A percentile compares a stretch with the other conserved stretches of the same genome.
phyloP scores from a whole-genome alignment of 2,888 invertebrate species.

The Troides helena region DNA sequence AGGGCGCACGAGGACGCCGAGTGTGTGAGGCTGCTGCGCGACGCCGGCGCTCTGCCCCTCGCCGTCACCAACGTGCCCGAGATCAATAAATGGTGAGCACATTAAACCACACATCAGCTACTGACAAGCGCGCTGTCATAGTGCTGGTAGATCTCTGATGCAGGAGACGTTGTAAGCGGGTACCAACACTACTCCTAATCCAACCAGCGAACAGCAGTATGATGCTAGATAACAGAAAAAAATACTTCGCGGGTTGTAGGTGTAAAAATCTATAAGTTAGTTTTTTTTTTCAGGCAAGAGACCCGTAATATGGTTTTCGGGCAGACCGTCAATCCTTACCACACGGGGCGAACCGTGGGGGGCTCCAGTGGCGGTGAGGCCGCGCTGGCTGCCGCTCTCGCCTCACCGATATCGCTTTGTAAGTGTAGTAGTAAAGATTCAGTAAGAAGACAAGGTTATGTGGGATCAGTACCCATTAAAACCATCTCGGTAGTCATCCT shows the following conservation, averaged over 20 bases:
- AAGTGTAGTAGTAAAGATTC: slow-evolving; percentile 35
- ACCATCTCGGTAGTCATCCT: too few relatives aligned
- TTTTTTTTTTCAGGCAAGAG: slow-evolving; percentile 81
- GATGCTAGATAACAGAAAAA: too few relatives aligned
- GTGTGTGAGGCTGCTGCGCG: slow-evolving; percentile 84
- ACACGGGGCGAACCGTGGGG: slow-evolving; percentile 90
- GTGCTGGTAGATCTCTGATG: too few relatives aligned
- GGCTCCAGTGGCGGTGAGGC: slow-evolving; percentile 96
- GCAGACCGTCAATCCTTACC: slow-evolving; percentile 94
- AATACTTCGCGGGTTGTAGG: too few relatives aligned
- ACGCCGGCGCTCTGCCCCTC: slow-evolving; percentile 92
- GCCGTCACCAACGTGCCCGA: slow-evolving; percentile 97
- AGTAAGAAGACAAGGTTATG: too few relatives aligned
- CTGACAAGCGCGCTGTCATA: too few relatives aligned
- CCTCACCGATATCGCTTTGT: slow-evolving; percentile 91
- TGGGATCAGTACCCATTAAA: too few relatives aligned
- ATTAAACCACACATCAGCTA: not conserved
- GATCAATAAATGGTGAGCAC: slow-evolving; percentile 89
- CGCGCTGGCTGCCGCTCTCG: slow-evolving; percentile 87
- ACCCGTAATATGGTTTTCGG: slow-evolving; percentile 94
- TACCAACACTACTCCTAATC: too few relatives aligned
- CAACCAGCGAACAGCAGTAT: too few relatives aligned
- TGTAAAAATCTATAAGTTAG: too few relatives aligned
- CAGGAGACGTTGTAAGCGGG: too few relatives aligned
- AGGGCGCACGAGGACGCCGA: slow-evolving; percentile 88